These are phyloP conservation scores for Podarcis cretensis DNA, from an alignment of 2,113 vertebrate genomes.

Conservation along the genomic window DNA sequence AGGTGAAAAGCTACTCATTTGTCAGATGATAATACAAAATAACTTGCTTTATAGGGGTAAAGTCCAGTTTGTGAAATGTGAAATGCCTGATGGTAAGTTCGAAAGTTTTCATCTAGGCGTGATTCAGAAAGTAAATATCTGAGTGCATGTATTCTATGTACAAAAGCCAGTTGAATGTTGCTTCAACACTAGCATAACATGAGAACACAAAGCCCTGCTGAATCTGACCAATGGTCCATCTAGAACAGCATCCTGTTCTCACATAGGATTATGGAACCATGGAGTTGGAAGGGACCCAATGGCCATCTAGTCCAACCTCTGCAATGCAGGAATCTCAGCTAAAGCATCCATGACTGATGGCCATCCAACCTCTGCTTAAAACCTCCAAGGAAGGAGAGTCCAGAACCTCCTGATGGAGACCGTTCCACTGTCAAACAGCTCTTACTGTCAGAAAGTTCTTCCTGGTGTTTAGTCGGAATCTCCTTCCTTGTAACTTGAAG, in stretches of 20 bases:
- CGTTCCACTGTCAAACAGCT: too few species aligned
- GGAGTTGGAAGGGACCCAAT: too few species aligned
- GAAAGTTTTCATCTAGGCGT: neutral
- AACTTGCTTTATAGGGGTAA: neutral
- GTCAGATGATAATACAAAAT: neutral
- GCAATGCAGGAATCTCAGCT: too few species aligned
- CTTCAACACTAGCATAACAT: neutral
- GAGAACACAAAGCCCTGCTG: neutral
- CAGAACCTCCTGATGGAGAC: too few species aligned
- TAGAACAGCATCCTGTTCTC: neutral
- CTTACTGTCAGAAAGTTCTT: too few species aligned
- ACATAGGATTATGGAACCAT: too few species aligned
- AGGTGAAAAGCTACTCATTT: slow-evolving; percentile 19
- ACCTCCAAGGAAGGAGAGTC: too few species aligned
- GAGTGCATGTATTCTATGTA: neutral
- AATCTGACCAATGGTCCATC: neutral
- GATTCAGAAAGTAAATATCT: neutral
- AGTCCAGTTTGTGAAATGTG: neutral
- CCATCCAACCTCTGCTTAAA: too few species aligned
- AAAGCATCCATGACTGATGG: too few species aligned
- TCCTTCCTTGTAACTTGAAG: too few species aligned
- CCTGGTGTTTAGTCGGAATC: too few species aligned
- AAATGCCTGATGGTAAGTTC: neutral
- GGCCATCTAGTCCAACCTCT: too few species aligned
- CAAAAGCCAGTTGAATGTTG: neutral